Percentiles rank a stretch among this genome's conserved stretches.
These are phyloP conservation scores for Carabus problematicus DNA, from an alignment of 2,888 invertebrate genomes.

Conservation along the genomic window DNA sequence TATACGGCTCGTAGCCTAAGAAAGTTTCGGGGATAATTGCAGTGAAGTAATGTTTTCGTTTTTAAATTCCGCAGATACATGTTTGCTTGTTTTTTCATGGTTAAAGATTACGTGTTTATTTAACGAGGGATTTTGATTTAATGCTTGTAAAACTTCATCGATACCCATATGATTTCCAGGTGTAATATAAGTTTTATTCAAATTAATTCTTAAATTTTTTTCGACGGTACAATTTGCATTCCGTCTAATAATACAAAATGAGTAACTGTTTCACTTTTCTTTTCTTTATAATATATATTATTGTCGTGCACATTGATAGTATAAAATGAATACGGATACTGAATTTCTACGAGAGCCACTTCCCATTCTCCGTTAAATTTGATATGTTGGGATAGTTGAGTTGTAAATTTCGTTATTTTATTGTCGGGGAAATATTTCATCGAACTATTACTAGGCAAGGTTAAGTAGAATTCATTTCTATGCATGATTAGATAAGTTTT, in stretches of 20 bases:
- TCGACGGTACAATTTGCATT: too few species aligned
- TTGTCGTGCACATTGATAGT: constrained; percentile 3
- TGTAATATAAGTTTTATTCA: constrained; percentile 7
- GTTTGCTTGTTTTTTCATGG: constrained; percentile 1
- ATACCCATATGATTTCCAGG: constrained; percentile 15
- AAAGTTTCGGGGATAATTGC: constrained; percentile 5
- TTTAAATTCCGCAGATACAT: constrained; percentile 9
- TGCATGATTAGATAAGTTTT: constrained; percentile 6
- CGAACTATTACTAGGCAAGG: constrained; percentile 47
- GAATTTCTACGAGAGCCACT: constrained; percentile 39
- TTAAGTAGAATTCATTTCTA: constrained; percentile 46
- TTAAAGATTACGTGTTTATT: constrained; percentile 2
- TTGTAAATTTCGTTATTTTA: constrained; percentile 47
- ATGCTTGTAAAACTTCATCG: constrained; percentile 9
- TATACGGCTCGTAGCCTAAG: not conserved
- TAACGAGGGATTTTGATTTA: constrained; percentile 5
- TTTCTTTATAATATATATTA: too few species aligned
- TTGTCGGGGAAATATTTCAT: constrained; percentile 48
- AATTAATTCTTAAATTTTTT: not conserved
- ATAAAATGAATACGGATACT: constrained; percentile 11
- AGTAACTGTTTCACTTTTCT: too few species aligned
- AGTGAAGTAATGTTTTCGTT: not conserved
- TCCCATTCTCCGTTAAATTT: constrained; percentile 47
- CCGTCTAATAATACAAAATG: too few species aligned
- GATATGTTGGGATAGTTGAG: constrained; percentile 46